phyloP scores from a whole-genome alignment of 2,888 invertebrate genomes.

The Onthophagus sagittarius region DNA sequence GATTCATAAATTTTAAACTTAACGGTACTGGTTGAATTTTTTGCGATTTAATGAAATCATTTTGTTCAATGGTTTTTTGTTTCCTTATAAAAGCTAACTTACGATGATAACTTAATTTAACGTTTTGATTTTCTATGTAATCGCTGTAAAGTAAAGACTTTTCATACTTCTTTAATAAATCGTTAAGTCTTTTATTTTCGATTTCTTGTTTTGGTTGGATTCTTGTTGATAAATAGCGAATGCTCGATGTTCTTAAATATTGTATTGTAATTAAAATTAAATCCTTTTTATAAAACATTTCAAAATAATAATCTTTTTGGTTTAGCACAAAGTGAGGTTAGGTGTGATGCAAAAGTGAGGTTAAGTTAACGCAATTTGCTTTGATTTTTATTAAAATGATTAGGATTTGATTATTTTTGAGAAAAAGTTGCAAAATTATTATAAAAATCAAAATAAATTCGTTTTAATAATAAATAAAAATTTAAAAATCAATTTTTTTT shows the following conservation, averaged over 20 bases:
- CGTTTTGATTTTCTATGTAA: conserved; percentile 39
- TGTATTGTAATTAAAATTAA: not conserved
- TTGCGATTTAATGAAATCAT: conserved; percentile 16
- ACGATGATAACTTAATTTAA: conserved; percentile 33
- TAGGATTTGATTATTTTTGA: too few species aligned
- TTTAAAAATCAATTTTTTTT: too few species aligned
- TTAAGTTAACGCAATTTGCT: too few species aligned
- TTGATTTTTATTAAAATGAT: too few species aligned
- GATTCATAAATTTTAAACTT: conserved; percentile 52
- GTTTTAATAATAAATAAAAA: too few species aligned
- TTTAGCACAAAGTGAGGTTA: too few species aligned
- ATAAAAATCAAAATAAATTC: too few species aligned
- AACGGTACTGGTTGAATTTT: conserved; percentile 51
- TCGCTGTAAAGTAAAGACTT: conserved; percentile 46
- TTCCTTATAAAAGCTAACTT: conserved; percentile 29
- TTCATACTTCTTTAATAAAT: conserved; percentile 36
- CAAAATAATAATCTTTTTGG: too few species aligned
- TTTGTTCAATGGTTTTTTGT: conserved; percentile 24
- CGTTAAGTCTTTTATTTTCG: conserved; percentile 3
- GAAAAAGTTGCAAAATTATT: too few species aligned
- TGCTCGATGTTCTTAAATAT: not conserved
- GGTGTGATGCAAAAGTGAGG: too few species aligned
- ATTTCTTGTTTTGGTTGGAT: conserved; percentile 1
- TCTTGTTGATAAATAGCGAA: not conserved
- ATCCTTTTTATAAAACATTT: not conserved